Conservation (phyloP, 2,113 vertebrate species). For the Himantopus leucocephalus region DNA sequence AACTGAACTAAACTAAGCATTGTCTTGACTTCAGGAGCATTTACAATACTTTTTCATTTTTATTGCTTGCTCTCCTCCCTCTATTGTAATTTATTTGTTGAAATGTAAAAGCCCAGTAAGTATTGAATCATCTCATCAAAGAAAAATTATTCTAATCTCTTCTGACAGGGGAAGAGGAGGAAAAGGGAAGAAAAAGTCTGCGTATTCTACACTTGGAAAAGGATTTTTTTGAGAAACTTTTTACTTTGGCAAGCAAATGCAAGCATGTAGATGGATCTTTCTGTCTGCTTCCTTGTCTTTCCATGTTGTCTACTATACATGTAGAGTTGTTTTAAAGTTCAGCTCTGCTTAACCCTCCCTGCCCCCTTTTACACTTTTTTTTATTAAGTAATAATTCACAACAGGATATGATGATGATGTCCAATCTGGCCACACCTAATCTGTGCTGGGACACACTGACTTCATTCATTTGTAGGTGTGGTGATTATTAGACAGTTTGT, state of each 20-base stretch:
- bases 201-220: not conserved
- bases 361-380: not conserved
- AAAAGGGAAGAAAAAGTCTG: not conserved
- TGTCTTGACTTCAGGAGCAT: not conserved
- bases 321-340: not conserved
- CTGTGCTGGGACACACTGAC: conserved; percentile 37
- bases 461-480: conserved; percentile 46
- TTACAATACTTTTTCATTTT: not conserved
- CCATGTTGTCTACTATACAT: not conserved
- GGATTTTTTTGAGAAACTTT: not conserved
- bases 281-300: not conserved
- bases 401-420: conserved; percentile 41
- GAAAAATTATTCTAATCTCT: not conserved
- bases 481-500: conserved; percentile 31
- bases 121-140: not conserved
- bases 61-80: not conserved
- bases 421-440: conserved; percentile 22
- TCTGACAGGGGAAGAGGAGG: not conserved
- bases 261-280: not conserved
- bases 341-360: not conserved
- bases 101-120: not conserved
- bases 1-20: not conserved
- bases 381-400: not conserved
- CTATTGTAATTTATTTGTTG: not conserved
- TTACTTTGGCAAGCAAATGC: not conserved